Evolutionary conservation across 2,797 vertebrate genomes (phyloP).

Genomic region (Phoeniculus purpureus): DNA sequence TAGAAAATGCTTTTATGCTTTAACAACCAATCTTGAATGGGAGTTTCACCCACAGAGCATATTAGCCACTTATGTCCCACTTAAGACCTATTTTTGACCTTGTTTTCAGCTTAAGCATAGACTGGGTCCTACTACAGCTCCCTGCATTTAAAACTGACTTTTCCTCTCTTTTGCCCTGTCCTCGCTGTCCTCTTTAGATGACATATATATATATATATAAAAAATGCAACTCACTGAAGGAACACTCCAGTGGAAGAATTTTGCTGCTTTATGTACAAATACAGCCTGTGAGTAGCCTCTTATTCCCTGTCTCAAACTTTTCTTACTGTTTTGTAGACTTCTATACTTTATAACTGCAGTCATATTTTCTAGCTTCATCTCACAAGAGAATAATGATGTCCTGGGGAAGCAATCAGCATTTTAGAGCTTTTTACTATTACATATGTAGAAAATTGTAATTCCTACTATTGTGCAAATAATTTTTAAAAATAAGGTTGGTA

Average conservation of each 20-base stretch:
- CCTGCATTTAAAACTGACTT: background rate
- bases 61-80: background rate
- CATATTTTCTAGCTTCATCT: background rate
- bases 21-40: background rate
- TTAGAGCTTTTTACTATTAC: background rate
- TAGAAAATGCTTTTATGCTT: conserved; percentile 29
- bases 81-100: conserved; percentile 29
- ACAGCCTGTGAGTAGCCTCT: background rate
- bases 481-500: background rate
- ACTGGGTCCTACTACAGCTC: background rate
- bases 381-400: background rate
- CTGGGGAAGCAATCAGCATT: background rate
- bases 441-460: background rate
- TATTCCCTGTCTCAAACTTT: conserved; percentile 5
- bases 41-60: background rate
- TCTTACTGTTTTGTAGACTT: background rate
- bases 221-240: background rate
- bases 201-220: background rate
- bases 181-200: background rate
- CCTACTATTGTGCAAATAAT: background rate
- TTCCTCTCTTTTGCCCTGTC: background rate
- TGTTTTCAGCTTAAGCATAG: background rate
- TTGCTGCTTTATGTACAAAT: background rate
- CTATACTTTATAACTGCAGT: background rate
- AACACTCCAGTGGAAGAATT: background rate